A percentile compares a stretch with the other conserved stretches of the same genome.
Evolutionary conservation across 1,140 invertebrate species (phyloP).

Genomic region (Bradysia coprophila): DNA sequence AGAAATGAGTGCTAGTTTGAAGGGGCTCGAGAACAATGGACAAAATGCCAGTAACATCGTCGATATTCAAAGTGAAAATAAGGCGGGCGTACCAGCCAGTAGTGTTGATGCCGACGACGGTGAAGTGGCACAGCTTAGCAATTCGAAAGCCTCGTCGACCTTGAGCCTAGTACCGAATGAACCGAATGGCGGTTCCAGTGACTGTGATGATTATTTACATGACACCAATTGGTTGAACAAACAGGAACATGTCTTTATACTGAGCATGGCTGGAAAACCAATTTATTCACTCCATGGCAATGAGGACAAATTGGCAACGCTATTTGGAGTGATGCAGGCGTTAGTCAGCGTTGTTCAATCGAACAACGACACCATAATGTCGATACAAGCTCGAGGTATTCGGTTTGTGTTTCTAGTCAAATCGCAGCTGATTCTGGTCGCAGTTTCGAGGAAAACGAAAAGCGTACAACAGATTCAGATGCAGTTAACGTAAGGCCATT

Average conservation of each 20-base stretch:
- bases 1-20: not conserved
- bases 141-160: not conserved
- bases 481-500: slow-evolving; percentile 59
- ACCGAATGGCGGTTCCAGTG: no score
- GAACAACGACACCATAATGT: slow-evolving; percentile 62
- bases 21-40: not conserved
- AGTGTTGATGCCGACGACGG: not conserved
- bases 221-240: slow-evolving; percentile 56
- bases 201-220: slow-evolving; percentile 34
- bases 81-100: no score
- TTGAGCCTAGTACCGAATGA: no score
- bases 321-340: slow-evolving; percentile 92
- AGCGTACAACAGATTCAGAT: slow-evolving; percentile 67
- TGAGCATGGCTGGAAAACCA: slow-evolving; percentile 89
- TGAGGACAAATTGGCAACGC: slow-evolving; percentile 83
- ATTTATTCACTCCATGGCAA: slow-evolving; percentile 90
- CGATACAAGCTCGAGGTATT: slow-evolving; percentile 67
- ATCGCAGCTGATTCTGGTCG: slow-evolving; percentile 76
- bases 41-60: not conserved
- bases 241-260: slow-evolving; percentile 83
- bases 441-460: slow-evolving; percentile 64
- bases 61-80: not conserved
- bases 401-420: slow-evolving; percentile 79
- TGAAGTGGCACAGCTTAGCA: not conserved
- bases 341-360: slow-evolving; percentile 80